Evolutionary conservation across 2,797 vertebrate species (phyloP).

Genomic region (Microchirus variegatus): DNA sequence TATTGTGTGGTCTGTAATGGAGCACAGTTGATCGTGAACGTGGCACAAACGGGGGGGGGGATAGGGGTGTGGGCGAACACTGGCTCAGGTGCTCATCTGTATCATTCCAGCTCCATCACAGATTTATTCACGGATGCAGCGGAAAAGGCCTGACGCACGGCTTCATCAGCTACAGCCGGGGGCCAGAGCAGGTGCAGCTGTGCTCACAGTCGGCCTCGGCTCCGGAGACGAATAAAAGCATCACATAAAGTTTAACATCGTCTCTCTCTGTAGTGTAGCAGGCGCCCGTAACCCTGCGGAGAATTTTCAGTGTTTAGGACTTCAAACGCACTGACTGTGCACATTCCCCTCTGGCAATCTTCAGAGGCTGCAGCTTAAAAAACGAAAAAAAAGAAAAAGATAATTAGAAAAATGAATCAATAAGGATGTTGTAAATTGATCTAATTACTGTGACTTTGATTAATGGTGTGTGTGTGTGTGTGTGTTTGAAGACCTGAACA

Average conservation of each 20-base stretch:
- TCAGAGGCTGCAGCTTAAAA: neutral
- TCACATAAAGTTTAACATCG: neutral
- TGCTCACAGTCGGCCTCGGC: neutral
- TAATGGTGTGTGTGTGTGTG: neutral
- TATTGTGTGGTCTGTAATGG: neutral
- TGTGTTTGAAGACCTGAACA: neutral
- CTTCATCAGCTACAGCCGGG: neutral
- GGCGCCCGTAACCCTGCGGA: neutral
- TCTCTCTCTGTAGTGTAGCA: neutral
- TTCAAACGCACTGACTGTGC: neutral
- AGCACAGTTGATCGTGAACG: neutral
- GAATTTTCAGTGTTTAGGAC: neutral
- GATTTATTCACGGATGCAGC: neutral
- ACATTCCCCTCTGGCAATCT: neutral
- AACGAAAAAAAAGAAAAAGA: no score
- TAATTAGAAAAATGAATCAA: neutral
- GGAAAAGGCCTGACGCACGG: neutral
- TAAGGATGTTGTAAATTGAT: neutral
- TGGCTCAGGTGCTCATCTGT: constrained; percentile 2
- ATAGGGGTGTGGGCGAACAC: no score
- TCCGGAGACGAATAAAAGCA: neutral
- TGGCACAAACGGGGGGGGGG: neutral
- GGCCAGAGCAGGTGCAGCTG: neutral
- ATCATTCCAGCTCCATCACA: neutral
- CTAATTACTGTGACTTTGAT: neutral